Evolutionary conservation across 2,888 invertebrate species (phyloP), one percentile per base, ranked within the genome.

Genomic region (Allolobophora icterica): DNA sequence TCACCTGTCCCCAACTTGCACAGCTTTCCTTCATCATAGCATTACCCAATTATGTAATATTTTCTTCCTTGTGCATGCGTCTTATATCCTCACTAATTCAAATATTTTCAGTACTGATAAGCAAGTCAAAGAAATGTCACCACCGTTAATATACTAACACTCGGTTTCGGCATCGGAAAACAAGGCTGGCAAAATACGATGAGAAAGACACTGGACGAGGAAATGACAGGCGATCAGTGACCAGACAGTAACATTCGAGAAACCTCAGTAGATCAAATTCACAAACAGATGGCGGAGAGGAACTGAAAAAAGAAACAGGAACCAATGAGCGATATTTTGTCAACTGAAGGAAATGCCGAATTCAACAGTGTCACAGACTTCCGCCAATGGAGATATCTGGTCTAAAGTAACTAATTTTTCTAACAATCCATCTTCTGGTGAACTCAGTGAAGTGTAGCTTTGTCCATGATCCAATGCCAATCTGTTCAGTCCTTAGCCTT

Each of bases 221-320:
- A 38, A 87, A 87, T 24, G 87, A 87, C 4, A 87, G 17, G 24
- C 35, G 87, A 35, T 87, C 87, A 5, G 87, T 87, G 21, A 87
- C 87, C 87, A 87, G 87, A 35, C 3, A 35, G 87, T 87, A 87
- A 34, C 87, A 87, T 34, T 87, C 87, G 24, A 87, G 87, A 87
- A 35, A 87, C 35, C 38, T 87, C 35, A 87, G 34, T 15, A 87
- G n/a, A 87, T 87, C 87, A 35, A 35, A 35, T 35, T 87, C 87
- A 34, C 35, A 87, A 87, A 35, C 0, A 33, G 35, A 35, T 24
- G 87, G 35, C 5, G 34, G 35, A 87, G 34, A 87, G 21, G 38
- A 87, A 5, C 87, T 87, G 87, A 87, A 87, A 87, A 38, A 34
- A 84, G 34, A 84, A 35, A 38, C 5, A 87, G 38, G 35, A 6